Evolutionary conservation across 2,797 vertebrate genomes (phyloP).

Genomic region (Acanthurus tractus): DNA sequence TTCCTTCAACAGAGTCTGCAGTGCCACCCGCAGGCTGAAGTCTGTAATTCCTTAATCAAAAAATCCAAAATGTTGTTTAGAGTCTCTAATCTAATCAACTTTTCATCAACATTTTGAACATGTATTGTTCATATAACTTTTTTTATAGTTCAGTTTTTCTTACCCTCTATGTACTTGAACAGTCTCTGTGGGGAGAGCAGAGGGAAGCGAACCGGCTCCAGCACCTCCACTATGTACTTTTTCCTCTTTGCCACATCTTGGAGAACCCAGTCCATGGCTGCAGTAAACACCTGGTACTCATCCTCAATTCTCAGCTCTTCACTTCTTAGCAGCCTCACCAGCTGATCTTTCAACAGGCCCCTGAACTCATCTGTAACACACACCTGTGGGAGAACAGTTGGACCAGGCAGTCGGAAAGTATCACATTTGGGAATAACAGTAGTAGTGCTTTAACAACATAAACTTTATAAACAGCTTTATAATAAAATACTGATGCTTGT

Average conservation of each 20-base stretch:
- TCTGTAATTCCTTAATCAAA: slow-evolving; percentile 89
- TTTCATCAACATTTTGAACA: background rate
- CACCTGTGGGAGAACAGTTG: slow-evolving; percentile 70
- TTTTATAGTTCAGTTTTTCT: slow-evolving; percentile 13
- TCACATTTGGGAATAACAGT: background rate
- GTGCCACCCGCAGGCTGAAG: slow-evolving; percentile 96
- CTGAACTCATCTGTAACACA: slow-evolving; percentile 91
- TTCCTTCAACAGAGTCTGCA: slow-evolving; percentile 97
- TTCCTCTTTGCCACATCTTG: slow-evolving; percentile 92
- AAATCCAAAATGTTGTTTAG: background rate
- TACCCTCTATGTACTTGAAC: slow-evolving; percentile 96
- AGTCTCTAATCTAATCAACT: background rate
- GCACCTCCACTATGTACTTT: slow-evolving; percentile 93
- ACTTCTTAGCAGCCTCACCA: slow-evolving; percentile 92
- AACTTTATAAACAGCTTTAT: background rate
- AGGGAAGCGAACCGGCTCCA: slow-evolving; percentile 95
- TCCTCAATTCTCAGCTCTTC: slow-evolving; percentile 98
- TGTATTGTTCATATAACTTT: background rate
- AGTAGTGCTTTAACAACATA: background rate
- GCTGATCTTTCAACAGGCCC: slow-evolving; percentile 92
- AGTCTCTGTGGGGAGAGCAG: slow-evolving; percentile 95
- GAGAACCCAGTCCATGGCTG: slow-evolving; percentile 96
- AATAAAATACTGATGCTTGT: background rate
- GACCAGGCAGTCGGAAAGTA: background rate
- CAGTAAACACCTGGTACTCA: slow-evolving; percentile 96